Base-by-base conservation (phyloP, 2,797 vertebrate species). In the Microcaecilia unicolor region DNA sequence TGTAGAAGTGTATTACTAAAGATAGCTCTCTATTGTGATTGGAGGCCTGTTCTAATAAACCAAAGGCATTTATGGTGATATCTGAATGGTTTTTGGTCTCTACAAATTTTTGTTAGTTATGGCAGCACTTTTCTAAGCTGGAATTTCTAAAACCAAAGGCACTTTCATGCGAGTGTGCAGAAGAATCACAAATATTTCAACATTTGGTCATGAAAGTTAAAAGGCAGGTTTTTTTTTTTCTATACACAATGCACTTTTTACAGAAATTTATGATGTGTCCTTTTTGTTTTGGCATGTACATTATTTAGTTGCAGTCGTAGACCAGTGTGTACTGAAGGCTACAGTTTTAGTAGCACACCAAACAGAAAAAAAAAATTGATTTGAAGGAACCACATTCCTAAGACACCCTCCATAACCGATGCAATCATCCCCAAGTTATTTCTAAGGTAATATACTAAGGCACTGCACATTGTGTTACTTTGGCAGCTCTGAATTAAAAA, bases 11-110 rank as follows among this genome's bases (percentile, higher is more conserved):
- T n/a, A n/a, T n/a, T n/a, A n/a, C n/a, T n/a, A n/a, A n/a, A n/a
- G n/a, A n/a, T n/a, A n/a, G n/a, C n/a, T n/a, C n/a, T n/a, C n/a
- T n/a, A n/a, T 57, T 35, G 53, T 55, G 62, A 73, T 76, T 50
- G 54, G 68, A 81, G 77, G 74, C 77, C 76, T 71, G 65, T 67
- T 72, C 78, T 58, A 71, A 69, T 74, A 70, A 87, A 83, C 86
- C 84, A 81, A 98, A 98, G 95, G 95, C 95, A 98, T 92, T n/a
- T 90, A 86, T 60, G 95, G 95, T 97, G 93, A 95, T 91, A 83
- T 86, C 77, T 80, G 78, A 79, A 69, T 65, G n/a, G n/a, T 86
- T 91, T 98, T 97, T 97, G 93, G 93, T 96, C 85, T 87, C 79
- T 88, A 90, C 69, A 75, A 85, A 80, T 78, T 67, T 64, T 78